phyloP scores from a whole-genome alignment of 1,140 invertebrate genomes.

The Sitophilus oryzae region DNA sequence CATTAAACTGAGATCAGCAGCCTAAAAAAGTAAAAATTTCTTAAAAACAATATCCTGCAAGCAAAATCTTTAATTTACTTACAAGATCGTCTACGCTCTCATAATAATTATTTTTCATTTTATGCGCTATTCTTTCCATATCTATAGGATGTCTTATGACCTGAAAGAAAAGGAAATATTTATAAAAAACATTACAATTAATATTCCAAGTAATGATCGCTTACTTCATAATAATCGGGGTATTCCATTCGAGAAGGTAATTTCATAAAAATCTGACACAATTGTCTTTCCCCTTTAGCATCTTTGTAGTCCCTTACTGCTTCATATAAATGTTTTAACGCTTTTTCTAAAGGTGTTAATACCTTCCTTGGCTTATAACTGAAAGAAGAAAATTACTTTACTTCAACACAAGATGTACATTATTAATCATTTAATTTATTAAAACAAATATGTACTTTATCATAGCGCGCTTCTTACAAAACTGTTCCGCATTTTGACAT shows the following conservation, averaged over 20 bases:
- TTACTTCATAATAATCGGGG: constrained; percentile 89
- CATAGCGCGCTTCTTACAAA: no score
- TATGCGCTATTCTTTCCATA: constrained; percentile 90
- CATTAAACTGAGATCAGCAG: constrained; percentile 90
- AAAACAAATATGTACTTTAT: no score
- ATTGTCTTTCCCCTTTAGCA: constrained; percentile 71
- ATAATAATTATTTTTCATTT: constrained; percentile 74
- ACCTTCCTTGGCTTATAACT: constrained; percentile 47
- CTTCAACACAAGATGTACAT: constrained; percentile 12
- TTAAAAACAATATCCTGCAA: not conserved
- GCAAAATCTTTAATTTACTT: not conserved
- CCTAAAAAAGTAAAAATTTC: not conserved
- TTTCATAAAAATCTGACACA: constrained; percentile 91
- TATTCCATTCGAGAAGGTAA: constrained; percentile 91
- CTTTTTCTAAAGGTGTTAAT: constrained; percentile 60
- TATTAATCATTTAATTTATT: no score
- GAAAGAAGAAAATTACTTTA: constrained; percentile 10
- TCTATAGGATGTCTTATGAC: constrained; percentile 97
- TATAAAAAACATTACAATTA: no score
- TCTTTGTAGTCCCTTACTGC: constrained; percentile 86
- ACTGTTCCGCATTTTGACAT: no score
- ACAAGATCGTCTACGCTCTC: constrained; percentile 84
- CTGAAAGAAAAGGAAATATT: constrained; percentile 4
- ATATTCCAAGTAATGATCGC: no score
- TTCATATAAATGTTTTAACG: constrained; percentile 83